Percentiles rank a stretch among this genome's conserved stretches.
Conservation (phyloP, 1,140 invertebrate genomes). For the Papilio machaon region DNA sequence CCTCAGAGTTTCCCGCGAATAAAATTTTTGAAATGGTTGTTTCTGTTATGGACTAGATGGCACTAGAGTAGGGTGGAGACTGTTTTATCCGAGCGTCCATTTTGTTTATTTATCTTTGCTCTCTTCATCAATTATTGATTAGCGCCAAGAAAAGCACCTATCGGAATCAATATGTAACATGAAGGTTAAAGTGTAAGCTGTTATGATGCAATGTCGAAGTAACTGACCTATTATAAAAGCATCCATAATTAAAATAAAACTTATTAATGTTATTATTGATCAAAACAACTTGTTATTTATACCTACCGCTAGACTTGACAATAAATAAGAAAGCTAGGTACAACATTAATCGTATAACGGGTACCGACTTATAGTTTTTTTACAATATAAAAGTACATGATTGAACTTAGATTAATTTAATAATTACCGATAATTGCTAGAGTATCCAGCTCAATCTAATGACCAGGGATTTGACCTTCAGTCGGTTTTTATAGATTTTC, state of each 20-base stretch:
- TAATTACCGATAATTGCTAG: too few relatives aligned
- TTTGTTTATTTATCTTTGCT: constrained; percentile 14
- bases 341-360: too few relatives aligned
- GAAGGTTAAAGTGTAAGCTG: constrained; percentile 5
- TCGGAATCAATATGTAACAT: constrained; percentile 14
- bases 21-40: background rate
- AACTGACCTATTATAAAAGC: constrained; percentile 3
- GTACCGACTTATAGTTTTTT: too few relatives aligned
- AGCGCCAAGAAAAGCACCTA: background rate
- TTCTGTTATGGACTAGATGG: background rate
- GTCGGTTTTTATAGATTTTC: background rate
- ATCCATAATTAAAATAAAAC: background rate
- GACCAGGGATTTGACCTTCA: background rate
- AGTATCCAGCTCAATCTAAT: too few relatives aligned
- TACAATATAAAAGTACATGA: too few relatives aligned
- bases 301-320: background rate
- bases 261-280: background rate
- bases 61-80: background rate
- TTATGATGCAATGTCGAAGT: constrained; percentile 11
- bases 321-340: too few relatives aligned
- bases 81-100: constrained; percentile 13
- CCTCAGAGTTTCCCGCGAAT: background rate
- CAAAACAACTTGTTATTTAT: background rate
- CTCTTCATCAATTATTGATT: constrained; percentile 15
- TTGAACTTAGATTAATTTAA: too few relatives aligned